Evolutionary conservation across 2,797 vertebrate species (phyloP).

Genomic region (Hirundo rustica): DNA sequence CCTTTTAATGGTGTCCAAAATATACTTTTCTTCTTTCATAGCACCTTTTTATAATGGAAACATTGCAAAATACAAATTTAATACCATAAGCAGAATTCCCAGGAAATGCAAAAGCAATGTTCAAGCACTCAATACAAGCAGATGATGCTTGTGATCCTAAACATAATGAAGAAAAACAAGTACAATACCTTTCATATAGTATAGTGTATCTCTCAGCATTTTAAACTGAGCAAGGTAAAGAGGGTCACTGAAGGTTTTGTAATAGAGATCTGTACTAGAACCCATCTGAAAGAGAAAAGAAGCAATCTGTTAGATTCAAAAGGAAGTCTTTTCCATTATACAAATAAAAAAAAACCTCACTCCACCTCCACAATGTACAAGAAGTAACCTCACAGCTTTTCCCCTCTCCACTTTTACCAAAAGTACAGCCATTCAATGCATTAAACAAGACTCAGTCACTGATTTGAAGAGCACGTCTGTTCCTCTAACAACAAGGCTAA

Average conservation of each 20-base stretch:
- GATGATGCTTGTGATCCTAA: neutral
- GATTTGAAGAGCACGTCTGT: neutral
- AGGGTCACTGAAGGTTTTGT: constrained; percentile 92
- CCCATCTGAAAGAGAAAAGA: constrained; percentile 74
- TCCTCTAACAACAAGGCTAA: neutral
- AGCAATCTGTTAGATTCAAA: neutral
- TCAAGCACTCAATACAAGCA: neutral
- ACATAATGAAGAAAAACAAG: neutral
- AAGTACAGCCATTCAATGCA: neutral
- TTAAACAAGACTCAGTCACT: neutral
- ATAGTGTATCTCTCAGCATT: constrained; percentile 94
- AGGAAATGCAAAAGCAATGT: neutral
- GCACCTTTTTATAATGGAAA: neutral
- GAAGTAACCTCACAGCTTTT: neutral
- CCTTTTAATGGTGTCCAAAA: neutral
- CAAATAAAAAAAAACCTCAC: neutral
- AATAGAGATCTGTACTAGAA: constrained; percentile 82
- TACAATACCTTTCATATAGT: constrained; percentile 90
- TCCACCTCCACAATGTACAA: neutral
- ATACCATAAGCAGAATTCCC: neutral
- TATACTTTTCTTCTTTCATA: neutral
- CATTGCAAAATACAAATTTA: neutral
- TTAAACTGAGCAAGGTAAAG: constrained; percentile 95
- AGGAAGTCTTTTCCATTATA: neutral
- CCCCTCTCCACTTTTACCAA: neutral